These are phyloP conservation scores for Hydrocynus forskahlii DNA, from an alignment of 2,797 vertebrate species.

Conservation along the genomic window DNA sequence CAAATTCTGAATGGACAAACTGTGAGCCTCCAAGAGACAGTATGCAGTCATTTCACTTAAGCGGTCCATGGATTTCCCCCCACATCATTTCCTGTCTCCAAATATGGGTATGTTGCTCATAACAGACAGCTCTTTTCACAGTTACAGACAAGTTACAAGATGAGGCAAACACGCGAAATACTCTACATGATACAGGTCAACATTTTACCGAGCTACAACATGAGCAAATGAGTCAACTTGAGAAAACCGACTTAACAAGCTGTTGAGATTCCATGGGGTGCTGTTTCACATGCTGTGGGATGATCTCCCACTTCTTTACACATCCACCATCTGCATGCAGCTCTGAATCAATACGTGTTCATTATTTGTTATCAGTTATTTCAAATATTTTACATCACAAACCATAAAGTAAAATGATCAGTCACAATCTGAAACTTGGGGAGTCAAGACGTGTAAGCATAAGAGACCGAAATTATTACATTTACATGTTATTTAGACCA, in stretches of 20 bases:
- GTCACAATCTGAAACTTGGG: background rate
- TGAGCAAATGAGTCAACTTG: background rate
- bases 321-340: constrained; percentile 3
- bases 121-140: background rate
- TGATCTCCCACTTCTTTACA: background rate
- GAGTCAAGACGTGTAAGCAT: background rate
- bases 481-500: background rate
- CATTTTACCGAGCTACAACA: background rate
- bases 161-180: background rate
- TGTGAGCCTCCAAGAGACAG: background rate
- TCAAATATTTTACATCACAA: background rate
- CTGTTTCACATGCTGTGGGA: constrained; percentile 10
- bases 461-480: background rate
- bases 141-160: constrained; percentile 12
- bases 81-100: constrained; percentile 52
- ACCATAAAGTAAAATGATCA: background rate
- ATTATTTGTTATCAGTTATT: background rate
- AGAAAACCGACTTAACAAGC: background rate
- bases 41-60: constrained; percentile 25
- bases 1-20: background rate
- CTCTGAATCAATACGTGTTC: background rate
- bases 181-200: constrained; percentile 1
- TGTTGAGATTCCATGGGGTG: background rate
- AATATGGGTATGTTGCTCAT: constrained; percentile 32
- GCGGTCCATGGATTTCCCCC: constrained; percentile 20